Conservation (phyloP, 2,888 invertebrate species). For the Zygogramma bicolorata region DNA sequence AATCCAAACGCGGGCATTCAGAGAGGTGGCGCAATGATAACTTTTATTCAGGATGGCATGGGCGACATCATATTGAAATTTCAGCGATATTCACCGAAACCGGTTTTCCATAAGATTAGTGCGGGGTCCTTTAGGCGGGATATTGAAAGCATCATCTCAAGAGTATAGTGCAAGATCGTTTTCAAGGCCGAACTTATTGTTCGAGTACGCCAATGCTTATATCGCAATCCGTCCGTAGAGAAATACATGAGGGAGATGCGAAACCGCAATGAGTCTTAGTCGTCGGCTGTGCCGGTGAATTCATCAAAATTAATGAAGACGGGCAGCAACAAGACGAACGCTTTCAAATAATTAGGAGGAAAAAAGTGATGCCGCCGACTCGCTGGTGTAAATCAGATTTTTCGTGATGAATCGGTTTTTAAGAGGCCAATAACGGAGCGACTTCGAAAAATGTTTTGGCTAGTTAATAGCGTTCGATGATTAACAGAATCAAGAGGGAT, state of each 20-base stretch:
- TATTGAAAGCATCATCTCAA: too few relatives aligned
- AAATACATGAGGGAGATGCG: slow-evolving; percentile 23
- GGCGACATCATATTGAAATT: too few relatives aligned
- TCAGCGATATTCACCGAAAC: too few relatives aligned
- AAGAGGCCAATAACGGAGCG: slow-evolving; percentile 10
- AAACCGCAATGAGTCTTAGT: slow-evolving; percentile 26
- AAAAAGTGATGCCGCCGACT: slow-evolving; percentile 19
- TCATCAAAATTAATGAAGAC: slow-evolving; percentile 42
- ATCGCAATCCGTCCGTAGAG: slow-evolving; percentile 11
- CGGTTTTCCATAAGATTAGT: too few relatives aligned
- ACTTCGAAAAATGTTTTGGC: slow-evolving; percentile 8
- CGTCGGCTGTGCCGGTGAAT: slow-evolving; percentile 24
- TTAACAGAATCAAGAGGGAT: neutral
- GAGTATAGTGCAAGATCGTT: too few relatives aligned
- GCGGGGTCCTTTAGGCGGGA: too few relatives aligned
- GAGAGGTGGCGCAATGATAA: too few relatives aligned
- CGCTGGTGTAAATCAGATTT: slow-evolving; percentile 31
- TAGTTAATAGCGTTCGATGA: neutral
- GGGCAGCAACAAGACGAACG: slow-evolving; percentile 40
- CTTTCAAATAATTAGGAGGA: slow-evolving; percentile 37
- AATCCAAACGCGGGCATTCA: too few relatives aligned
- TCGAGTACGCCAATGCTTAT: slow-evolving; percentile 11
- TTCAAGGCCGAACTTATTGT: too few relatives aligned
- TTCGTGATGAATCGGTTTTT: slow-evolving; percentile 27
- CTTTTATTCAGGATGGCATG: too few relatives aligned